Evolutionary conservation across 2,797 vertebrate genomes (phyloP).

Genomic region (Notolabrus celidotus): DNA sequence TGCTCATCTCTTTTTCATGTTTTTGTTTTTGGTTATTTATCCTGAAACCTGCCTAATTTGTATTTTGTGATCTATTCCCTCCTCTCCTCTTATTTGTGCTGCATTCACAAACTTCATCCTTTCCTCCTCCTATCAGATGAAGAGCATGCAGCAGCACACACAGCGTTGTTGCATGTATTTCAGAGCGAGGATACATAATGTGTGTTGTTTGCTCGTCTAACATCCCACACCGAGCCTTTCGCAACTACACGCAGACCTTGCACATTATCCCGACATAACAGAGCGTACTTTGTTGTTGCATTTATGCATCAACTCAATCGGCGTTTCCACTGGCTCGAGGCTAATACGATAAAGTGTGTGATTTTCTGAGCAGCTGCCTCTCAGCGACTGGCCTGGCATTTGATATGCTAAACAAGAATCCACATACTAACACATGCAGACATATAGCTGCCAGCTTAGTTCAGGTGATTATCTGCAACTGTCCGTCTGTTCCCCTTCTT

Average conservation of each 20-base stretch:
- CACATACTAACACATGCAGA: background rate
- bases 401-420: background rate
- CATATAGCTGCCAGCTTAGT: background rate
- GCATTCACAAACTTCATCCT: too few species aligned
- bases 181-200: slow-evolving; percentile 14
- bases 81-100: background rate
- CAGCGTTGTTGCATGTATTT: background rate
- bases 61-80: slow-evolving; percentile 17
- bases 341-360: slow-evolving; percentile 5
- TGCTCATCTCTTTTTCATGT: background rate
- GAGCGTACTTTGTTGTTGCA: slow-evolving; percentile 14
- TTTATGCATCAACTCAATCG: slow-evolving; percentile 14
- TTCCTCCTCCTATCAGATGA: slow-evolving; percentile 37
- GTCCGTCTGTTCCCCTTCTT: too few species aligned
- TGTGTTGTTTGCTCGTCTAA: slow-evolving; percentile 2
- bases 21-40: slow-evolving; percentile 8
- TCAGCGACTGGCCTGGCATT: background rate
- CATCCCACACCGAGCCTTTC: background rate
- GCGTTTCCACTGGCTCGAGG: slow-evolving; percentile 21
- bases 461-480: background rate
- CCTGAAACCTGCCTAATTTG: background rate
- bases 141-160: background rate
- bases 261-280: too few species aligned
- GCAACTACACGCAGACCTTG: too few species aligned
- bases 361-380: slow-evolving; percentile 4